A percentile compares a stretch with the other conserved stretches of the same genome.
Conservation (phyloP, 2,797 vertebrate genomes). For the Enteromius unitaeniatus region DNA sequence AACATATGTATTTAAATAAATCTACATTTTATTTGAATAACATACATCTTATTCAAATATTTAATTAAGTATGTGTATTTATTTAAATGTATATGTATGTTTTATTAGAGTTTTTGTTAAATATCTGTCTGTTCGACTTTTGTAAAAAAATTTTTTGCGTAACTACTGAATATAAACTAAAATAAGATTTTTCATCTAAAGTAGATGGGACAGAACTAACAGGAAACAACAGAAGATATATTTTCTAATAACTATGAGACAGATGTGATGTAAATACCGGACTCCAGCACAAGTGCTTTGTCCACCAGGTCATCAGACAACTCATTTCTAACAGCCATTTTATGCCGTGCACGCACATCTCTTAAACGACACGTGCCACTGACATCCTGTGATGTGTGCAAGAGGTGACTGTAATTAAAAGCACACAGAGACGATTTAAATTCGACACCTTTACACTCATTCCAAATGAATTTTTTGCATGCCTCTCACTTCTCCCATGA, state of each 20-base stretch:
- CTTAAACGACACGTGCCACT: neutral
- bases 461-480: slow-evolving; percentile 17
- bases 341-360: neutral
- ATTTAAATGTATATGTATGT: neutral
- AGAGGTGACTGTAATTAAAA: slow-evolving; percentile 29
- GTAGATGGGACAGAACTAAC: neutral
- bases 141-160: too few relatives aligned
- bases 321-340: neutral
- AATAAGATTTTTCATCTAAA: neutral
- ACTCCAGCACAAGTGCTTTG: neutral
- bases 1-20: neutral
- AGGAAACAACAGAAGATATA: neutral
- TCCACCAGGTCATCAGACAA: neutral
- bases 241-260: neutral
- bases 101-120: neutral
- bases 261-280: neutral
- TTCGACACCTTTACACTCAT: slow-evolving; percentile 9
- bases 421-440: neutral
- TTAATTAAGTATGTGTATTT: neutral
- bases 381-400: slow-evolving; percentile 13
- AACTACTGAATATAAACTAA: neutral
- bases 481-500: slow-evolving; percentile 5
- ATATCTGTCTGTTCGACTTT: neutral
- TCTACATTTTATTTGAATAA: neutral
- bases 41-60: neutral